Percentiles rank a stretch among this genome's conserved stretches.
Conservation (phyloP, 2,113 vertebrate genomes). For the Dasyurus viverrinus region DNA sequence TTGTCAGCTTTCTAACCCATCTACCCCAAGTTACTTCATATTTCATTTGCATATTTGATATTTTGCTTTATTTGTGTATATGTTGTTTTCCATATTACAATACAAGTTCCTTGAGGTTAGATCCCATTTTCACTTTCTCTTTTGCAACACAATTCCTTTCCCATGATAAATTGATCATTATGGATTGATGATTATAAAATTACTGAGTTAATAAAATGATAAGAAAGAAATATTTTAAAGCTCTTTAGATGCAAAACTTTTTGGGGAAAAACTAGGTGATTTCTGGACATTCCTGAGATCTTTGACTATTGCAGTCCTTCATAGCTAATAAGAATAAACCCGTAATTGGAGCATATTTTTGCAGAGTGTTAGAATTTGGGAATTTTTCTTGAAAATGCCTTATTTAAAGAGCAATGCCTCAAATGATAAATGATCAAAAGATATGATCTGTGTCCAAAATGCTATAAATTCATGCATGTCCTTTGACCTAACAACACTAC, state of each 20-base stretch:
- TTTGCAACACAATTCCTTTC: not conserved
- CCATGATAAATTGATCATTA: not conserved
- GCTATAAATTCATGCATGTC: too few species aligned
- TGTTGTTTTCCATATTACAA: not conserved
- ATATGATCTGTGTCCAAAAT: too few species aligned
- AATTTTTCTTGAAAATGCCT: not conserved
- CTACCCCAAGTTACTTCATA: not conserved
- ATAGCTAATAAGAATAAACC: not conserved
- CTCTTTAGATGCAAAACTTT: conserved; percentile 15
- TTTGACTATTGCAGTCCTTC: not conserved
- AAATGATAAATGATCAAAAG: too few species aligned
- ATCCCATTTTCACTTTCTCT: not conserved
- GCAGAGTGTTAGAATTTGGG: not conserved
- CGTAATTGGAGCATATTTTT: not conserved
- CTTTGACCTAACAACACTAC: too few species aligned
- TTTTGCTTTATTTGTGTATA: not conserved
- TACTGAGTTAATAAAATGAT: conserved; percentile 33
- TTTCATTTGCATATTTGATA: not conserved
- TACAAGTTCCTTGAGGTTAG: not conserved
- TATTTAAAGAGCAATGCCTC: not conserved
- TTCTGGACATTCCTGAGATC: not conserved
- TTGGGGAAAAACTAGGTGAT: not conserved
- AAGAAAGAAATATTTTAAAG: conserved; percentile 34
- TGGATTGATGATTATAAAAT: conserved; percentile 9
- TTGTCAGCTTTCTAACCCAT: not conserved